These are phyloP conservation scores for Ivindomyrus marchei DNA, from an alignment of 2,113 vertebrate genomes.

Conservation along the genomic window DNA sequence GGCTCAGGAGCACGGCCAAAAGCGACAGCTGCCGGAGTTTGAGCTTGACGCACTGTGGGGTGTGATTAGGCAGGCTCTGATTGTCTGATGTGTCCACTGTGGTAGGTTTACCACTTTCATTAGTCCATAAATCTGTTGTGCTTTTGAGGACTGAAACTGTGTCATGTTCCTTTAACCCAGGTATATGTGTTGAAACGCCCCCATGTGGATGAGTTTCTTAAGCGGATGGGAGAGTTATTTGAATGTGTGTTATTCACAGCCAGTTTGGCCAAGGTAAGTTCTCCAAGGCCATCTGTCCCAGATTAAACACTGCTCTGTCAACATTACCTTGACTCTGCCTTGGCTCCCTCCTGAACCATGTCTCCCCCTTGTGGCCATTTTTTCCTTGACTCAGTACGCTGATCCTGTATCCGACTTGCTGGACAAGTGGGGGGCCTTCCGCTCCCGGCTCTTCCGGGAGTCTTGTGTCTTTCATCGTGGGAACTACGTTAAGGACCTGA, in stretches of 20 bases:
- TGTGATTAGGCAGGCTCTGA: background rate
- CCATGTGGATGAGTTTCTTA: slow-evolving; percentile 88
- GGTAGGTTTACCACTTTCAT: background rate
- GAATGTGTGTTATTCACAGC: slow-evolving; percentile 96
- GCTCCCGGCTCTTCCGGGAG: slow-evolving; percentile 85
- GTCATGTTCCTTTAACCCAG: slow-evolving; percentile 48
- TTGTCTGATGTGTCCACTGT: background rate
- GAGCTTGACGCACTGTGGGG: background rate
- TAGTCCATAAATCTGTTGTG: background rate
- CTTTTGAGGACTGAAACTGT: background rate
- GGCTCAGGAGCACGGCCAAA: slow-evolving; percentile 70
- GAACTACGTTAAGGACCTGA: slow-evolving; percentile 95
- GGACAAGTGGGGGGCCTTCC: slow-evolving; percentile 90
- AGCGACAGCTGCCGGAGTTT: slow-evolving; percentile 34
- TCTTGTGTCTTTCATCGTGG: slow-evolving; percentile 93
- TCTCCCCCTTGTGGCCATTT: background rate
- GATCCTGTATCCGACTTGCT: slow-evolving; percentile 90
- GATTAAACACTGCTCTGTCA: background rate
- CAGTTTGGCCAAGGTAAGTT: slow-evolving; percentile 90
- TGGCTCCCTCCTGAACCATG: background rate
- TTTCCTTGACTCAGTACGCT: slow-evolving; percentile 69
- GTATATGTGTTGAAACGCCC: slow-evolving; percentile 93
- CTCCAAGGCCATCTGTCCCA: background rate
- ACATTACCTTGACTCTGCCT: background rate
- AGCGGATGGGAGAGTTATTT: slow-evolving; percentile 91